phyloP scores from a whole-genome alignment of 1,140 invertebrate genomes.

The Chelonus insularis region DNA sequence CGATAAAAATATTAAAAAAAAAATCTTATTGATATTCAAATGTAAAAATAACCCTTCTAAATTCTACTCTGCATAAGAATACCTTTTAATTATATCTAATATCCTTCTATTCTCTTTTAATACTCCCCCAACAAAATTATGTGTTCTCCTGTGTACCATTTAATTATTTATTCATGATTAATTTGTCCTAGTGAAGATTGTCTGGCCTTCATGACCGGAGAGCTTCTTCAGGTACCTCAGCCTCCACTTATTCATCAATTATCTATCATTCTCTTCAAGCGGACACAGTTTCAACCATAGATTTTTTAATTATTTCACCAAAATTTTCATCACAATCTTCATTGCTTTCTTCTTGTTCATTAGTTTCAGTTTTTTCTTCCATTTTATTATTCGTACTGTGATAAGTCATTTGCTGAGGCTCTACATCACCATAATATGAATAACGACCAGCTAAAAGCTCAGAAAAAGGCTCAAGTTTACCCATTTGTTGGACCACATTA shows the following conservation, averaged over 20 bases:
- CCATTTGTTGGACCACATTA: conserved; percentile 59
- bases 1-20: too few relatives aligned
- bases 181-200: too few relatives aligned
- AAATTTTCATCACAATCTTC: conserved; percentile 75
- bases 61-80: too few relatives aligned
- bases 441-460: conserved; percentile 68
- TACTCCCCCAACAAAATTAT: too few relatives aligned
- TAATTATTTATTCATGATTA: too few relatives aligned
- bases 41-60: too few relatives aligned
- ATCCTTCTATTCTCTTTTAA: too few relatives aligned
- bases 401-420: conserved; percentile 38
- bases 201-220: too few relatives aligned
- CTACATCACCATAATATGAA: conserved; percentile 57
- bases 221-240: background rate
- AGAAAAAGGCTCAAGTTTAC: conserved; percentile 72
- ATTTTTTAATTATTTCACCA: conserved; percentile 90
- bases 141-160: too few relatives aligned
- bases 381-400: background rate
- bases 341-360: conserved; percentile 36
- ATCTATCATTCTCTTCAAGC: conserved; percentile 57
- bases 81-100: too few relatives aligned
- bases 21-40: too few relatives aligned
- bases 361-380: conserved; percentile 29
- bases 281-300: conserved; percentile 87
- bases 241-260: conserved; percentile 13